phyloP scores from a whole-genome alignment of 2,113 vertebrate species.

The Pyxicephalus adspersus region DNA sequence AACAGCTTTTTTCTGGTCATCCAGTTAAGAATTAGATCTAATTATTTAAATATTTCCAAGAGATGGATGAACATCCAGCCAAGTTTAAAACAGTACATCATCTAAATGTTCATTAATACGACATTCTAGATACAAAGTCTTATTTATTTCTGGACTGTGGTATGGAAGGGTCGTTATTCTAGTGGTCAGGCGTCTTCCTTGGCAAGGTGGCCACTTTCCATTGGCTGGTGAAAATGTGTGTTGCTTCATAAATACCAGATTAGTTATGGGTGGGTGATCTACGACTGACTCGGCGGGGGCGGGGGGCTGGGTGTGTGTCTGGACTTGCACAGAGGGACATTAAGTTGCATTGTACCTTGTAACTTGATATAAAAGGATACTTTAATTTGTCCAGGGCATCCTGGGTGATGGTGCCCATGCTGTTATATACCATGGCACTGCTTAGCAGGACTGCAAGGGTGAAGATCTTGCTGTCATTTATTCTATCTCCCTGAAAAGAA shows the following conservation, averaged over 20 bases:
- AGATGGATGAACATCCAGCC: background rate
- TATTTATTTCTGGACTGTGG: background rate
- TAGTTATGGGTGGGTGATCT: background rate
- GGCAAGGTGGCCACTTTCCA: too few relatives aligned
- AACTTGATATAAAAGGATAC: conserved; percentile 50
- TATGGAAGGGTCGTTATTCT: background rate
- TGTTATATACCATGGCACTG: conserved; percentile 54
- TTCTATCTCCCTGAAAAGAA: conserved; percentile 20
- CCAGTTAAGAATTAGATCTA: too few relatives aligned
- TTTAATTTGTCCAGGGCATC: conserved; percentile 57
- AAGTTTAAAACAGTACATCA: background rate
- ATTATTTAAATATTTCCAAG: background rate
- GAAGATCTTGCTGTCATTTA: conserved; percentile 56
- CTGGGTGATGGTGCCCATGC: conserved; percentile 49
- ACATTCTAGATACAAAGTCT: background rate
- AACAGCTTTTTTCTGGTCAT: background rate
- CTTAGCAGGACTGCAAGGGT: conserved; percentile 56
- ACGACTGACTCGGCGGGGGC: too few relatives aligned
- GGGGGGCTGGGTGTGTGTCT: too few relatives aligned
- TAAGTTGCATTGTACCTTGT: too few relatives aligned
- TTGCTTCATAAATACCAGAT: background rate
- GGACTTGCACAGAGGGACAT: too few relatives aligned
- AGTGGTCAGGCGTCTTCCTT: background rate
- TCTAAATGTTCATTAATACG: background rate
- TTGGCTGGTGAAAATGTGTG: too few relatives aligned